Conservation (phyloP, 2,113 vertebrate genomes). For the Ceratotherium simum region DNA sequence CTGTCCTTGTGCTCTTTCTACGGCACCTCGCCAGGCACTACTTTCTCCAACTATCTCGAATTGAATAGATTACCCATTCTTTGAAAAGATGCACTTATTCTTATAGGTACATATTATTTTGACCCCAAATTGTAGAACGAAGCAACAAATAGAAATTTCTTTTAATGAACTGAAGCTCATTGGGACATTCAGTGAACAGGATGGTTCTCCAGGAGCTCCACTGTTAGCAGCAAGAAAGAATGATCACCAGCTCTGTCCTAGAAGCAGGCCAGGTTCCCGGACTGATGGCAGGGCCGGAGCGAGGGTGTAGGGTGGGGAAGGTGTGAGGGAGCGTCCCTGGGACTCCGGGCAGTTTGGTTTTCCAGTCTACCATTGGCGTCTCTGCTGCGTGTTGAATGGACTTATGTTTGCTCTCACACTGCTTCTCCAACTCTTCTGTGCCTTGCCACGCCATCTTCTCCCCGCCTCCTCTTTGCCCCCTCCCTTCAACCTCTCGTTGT, state of each 20-base stretch:
- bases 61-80: neutral
- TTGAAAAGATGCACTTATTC: neutral
- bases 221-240: neutral
- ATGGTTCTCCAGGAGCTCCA: accelerated
- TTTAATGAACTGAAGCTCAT: neutral
- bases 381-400: neutral
- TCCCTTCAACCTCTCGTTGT: neutral
- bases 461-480: too few species aligned
- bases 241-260: neutral
- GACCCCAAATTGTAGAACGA: neutral
- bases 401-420: neutral
- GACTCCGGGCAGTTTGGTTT: neutral
- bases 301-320: neutral
- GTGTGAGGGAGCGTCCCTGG: neutral
- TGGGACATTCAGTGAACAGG: neutral
- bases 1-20: neutral
- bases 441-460: neutral
- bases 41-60: neutral
- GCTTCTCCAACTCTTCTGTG: neutral
- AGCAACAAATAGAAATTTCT: neutral
- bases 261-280: neutral
- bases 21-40: neutral
- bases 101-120: neutral
- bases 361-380: neutral
- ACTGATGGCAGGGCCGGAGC: neutral